phyloP scores from a whole-genome alignment of 2,113 vertebrate species.

The Acanthisitta chloris region DNA sequence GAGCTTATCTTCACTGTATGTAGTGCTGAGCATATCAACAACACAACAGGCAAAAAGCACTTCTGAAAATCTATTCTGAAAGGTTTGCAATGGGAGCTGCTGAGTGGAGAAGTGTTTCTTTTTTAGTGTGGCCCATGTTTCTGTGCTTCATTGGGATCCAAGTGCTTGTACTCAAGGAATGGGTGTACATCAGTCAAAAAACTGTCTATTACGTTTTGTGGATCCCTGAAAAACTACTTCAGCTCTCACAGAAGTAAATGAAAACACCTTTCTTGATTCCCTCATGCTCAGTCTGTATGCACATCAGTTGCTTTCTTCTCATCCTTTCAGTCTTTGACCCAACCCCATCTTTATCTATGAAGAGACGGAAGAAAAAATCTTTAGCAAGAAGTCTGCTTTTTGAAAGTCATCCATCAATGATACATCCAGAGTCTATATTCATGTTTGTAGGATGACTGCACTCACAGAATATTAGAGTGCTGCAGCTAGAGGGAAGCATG shows the following conservation, averaged over 20 bases:
- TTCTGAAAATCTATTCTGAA: background rate
- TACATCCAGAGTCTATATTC: background rate
- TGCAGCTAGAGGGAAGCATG: background rate
- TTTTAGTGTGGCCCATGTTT: background rate
- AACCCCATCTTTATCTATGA: background rate
- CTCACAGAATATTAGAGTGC: background rate
- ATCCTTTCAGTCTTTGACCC: background rate
- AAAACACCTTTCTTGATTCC: background rate
- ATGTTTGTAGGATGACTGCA: background rate
- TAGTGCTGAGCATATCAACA: background rate
- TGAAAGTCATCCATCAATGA: background rate
- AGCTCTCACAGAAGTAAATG: background rate
- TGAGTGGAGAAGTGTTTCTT: background rate
- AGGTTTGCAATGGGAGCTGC: background rate
- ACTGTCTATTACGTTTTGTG: background rate
- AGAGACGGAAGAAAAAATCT: background rate
- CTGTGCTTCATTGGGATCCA: background rate
- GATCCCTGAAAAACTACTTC: background rate
- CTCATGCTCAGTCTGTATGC: background rate
- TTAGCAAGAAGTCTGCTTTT: background rate
- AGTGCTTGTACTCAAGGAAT: background rate
- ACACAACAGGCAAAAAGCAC: fast-evolving
- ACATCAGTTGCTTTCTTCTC: background rate
- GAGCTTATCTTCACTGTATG: background rate
- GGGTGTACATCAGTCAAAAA: background rate